Percentiles rank a stretch among this genome's conserved stretches.
phyloP scores from a whole-genome alignment of 2,113 vertebrate genomes.

The Euleptes europaea region DNA sequence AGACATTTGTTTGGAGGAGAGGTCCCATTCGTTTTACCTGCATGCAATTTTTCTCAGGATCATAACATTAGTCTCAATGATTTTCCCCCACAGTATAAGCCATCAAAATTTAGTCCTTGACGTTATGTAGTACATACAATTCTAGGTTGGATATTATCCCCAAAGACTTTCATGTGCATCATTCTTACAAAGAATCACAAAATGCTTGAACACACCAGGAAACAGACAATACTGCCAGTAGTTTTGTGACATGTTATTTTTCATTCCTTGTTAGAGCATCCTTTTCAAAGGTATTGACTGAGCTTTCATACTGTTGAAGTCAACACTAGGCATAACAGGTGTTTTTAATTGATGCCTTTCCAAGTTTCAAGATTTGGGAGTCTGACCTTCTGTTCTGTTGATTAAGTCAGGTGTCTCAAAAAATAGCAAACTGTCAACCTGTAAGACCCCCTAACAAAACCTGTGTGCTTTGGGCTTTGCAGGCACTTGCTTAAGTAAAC shows the following conservation, averaged over 20 bases:
- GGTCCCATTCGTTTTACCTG: too few species aligned
- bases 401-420: not conserved
- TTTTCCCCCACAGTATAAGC: not conserved
- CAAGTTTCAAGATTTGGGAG: not conserved
- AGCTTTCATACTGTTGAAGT: constrained; percentile 9
- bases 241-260: not conserved
- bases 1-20: too few species aligned
- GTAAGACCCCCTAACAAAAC: not conserved
- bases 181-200: not conserved
- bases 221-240: not conserved
- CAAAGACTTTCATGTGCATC: not conserved
- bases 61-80: not conserved
- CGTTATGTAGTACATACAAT: not conserved
- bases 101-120: not conserved
- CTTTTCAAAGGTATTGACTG: not conserved
- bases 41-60: not conserved
- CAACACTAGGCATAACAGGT: not conserved
- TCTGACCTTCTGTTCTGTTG: not conserved
- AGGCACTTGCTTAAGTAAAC: not conserved
- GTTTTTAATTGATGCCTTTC: not conserved
- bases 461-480: not conserved
- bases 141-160: not conserved
- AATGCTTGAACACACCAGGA: not conserved
- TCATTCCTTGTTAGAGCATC: not conserved
- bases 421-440: not conserved